Evolutionary conservation across 2,113 vertebrate species (phyloP), one percentile per base, ranked within the genome.

Genomic region (Gobiocypris rarus): DNA sequence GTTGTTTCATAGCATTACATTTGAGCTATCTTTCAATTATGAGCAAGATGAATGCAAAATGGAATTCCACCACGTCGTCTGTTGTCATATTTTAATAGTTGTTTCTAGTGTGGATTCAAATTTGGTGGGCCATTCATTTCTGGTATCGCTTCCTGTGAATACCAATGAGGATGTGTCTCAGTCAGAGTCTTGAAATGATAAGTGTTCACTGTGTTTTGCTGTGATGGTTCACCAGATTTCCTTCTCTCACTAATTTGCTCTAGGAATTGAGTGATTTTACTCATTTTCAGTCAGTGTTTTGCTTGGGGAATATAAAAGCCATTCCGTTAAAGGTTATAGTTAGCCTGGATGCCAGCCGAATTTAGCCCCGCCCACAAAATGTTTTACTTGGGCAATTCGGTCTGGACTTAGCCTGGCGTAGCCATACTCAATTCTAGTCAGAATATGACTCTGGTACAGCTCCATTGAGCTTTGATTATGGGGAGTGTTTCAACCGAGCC

Each of bases 201-300:
- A 69, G 58, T 63, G 38, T 71, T 86, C 58, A 28, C 41, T 11
- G 50, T 28, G 31, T 50, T 81, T 82, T 74, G 45, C 31, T 24
- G 31, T 41, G 28, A 78, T 70, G 74, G 61, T 19, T 54, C 34
- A 14, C n/a, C 61, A 63, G 82, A 78, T 83, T 50, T 86, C 31
- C 63, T n/a, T 73, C 54, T 15, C 67, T 65, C 17, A 13, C 50
- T 71, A 52, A 48, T 83, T 48, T 81, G 5, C 54, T 61, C 11
- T 59, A 19, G 79, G 31, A 41, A 73, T 69, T 22, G 54, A 11
- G 31, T 79, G 41, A 77, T 65, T 45, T 80, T 63, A 52, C 74
- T 77, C n/a, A 63, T 83, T 83, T 86, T 50, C 38, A 48, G 61
- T n/a, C 52, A 69, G 54, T 86, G 50, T 74, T 41, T 76, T 54